Evolutionary conservation across 2,113 vertebrate genomes (phyloP).

Genomic region (Indri indri): DNA sequence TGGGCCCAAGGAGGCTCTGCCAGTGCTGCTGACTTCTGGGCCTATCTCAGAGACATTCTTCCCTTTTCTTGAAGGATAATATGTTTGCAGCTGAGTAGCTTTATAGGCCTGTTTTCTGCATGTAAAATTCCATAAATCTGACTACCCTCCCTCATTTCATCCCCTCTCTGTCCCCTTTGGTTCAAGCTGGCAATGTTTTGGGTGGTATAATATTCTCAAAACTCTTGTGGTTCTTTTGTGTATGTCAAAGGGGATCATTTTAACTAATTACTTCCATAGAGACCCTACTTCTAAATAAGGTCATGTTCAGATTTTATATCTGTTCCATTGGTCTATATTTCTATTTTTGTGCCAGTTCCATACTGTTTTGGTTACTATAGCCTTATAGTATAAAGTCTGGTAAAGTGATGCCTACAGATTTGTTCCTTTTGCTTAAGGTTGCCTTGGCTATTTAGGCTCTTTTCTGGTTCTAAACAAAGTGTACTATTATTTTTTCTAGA

Average conservation of each 20-base stretch:
- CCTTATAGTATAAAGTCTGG: too few species aligned
- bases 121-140: neutral
- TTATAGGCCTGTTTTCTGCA: neutral
- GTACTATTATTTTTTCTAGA: too few species aligned
- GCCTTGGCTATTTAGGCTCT: too few species aligned
- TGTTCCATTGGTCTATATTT: too few species aligned
- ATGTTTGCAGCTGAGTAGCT: neutral
- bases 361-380: too few species aligned
- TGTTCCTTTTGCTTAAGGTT: too few species aligned
- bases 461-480: too few species aligned
- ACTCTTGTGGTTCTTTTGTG: neutral
- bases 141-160: neutral
- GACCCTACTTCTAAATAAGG: neutral
- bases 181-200: neutral
- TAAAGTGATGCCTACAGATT: too few species aligned
- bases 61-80: neutral
- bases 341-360: too few species aligned
- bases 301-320: neutral
- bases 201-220: neutral
- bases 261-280: neutral
- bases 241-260: neutral
- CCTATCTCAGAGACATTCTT: neutral
- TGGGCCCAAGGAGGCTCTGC: too few species aligned
- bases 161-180: neutral
- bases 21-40: neutral